Conservation (phyloP, 2,113 vertebrate genomes). For the Rattus rattus region DNA sequence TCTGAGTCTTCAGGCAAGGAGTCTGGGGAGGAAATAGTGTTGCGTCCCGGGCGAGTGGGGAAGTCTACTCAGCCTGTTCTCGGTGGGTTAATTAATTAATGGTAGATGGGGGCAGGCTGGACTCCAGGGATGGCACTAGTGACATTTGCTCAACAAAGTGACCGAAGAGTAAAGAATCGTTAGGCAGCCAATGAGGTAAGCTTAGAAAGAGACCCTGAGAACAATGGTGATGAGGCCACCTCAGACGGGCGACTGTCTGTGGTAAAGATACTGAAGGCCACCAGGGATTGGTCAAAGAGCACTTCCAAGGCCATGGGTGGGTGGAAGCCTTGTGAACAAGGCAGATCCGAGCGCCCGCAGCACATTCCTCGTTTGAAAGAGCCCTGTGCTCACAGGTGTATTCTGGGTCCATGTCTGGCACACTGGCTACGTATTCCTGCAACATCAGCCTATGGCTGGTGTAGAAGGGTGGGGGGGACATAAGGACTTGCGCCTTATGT, state of each 20-base stretch:
- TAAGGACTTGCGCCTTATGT: accelerated
- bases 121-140: too few relatives aligned
- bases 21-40: background rate
- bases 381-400: background rate
- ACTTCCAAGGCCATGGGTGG: background rate
- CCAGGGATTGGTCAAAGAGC: background rate
- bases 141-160: background rate
- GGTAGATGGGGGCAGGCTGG: background rate
- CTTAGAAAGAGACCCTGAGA: background rate
- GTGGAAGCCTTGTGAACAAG: background rate
- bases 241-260: background rate
- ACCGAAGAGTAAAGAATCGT: background rate
- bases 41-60: background rate
- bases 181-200: background rate
- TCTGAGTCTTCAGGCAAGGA: background rate
- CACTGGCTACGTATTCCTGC: background rate
- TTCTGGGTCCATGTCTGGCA: background rate
- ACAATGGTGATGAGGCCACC: too few relatives aligned
- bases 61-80: background rate
- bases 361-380: background rate
- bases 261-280: background rate
- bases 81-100: background rate
- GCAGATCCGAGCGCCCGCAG: background rate
- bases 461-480: background rate
- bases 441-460: background rate